Evolutionary conservation across 1,140 invertebrate genomes (phyloP).

Genomic region (Pseudachorutes palmiensis): DNA sequence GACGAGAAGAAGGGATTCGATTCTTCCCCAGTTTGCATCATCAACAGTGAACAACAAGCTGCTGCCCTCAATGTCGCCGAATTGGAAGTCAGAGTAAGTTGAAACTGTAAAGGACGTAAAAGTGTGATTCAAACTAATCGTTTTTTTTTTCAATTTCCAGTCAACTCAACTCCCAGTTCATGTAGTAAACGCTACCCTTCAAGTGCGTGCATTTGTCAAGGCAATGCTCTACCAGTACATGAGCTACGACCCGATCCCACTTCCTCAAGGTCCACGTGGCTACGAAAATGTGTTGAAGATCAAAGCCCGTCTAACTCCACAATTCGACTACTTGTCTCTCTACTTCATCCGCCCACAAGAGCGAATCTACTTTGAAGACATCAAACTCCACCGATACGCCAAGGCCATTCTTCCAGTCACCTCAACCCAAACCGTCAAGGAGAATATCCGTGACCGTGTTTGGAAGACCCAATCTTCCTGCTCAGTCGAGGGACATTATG

Average conservation of each 20-base stretch:
- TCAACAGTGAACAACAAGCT: slow-evolving; percentile 30
- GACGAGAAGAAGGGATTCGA: slow-evolving; percentile 34
- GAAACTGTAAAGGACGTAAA: not conserved
- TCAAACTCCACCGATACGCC: slow-evolving; percentile 17
- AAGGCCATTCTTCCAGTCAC: slow-evolving; percentile 30
- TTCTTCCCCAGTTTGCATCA: slow-evolving; percentile 27
- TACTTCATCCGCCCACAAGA: slow-evolving; percentile 20
- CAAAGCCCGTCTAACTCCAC: slow-evolving; percentile 17
- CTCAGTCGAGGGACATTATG: slow-evolving; percentile 12
- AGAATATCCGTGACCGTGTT: slow-evolving; percentile 24
- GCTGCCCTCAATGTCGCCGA: slow-evolving; percentile 28
- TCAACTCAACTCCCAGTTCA: slow-evolving; percentile 17
- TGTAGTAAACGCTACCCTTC: slow-evolving; percentile 20
- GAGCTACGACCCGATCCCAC: slow-evolving; percentile 6
- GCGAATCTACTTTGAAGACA: slow-evolving; percentile 16
- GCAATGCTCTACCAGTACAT: slow-evolving; percentile 14
- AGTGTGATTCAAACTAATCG: not conserved
- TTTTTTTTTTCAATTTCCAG: not conserved
- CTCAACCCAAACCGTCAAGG: slow-evolving; percentile 21
- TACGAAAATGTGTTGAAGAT: not conserved
- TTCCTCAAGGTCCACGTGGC: not conserved
- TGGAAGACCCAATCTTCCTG: slow-evolving; percentile 13
- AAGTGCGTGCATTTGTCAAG: slow-evolving; percentile 14
- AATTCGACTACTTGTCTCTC: slow-evolving; percentile 23
- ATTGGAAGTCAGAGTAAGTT: slow-evolving; percentile 11